These are phyloP conservation scores for Catocala nupta DNA, from an alignment of 2,888 invertebrate genomes.

Conservation along the genomic window DNA sequence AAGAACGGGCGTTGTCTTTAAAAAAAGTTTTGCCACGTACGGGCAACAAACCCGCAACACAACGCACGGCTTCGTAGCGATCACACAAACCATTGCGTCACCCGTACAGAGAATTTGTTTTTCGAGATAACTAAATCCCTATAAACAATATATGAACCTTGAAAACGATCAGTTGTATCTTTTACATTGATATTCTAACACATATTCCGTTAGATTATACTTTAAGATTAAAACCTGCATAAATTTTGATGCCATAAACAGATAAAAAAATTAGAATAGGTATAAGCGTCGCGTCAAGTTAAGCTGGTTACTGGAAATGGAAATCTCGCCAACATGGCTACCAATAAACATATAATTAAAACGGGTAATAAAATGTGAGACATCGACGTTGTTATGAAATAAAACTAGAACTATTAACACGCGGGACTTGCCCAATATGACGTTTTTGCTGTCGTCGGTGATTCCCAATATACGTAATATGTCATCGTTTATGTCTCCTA, in stretches of 20 bases:
- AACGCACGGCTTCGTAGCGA: no score
- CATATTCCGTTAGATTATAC: slow-evolving; percentile 18
- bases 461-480: slow-evolving; percentile 32
- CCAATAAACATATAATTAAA: slow-evolving; percentile 17
- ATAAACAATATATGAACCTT: no score
- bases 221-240: slow-evolving; percentile 2
- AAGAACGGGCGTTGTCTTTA: no score
- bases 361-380: slow-evolving; percentile 25
- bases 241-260: slow-evolving; percentile 9
- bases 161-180: neutral
- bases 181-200: neutral
- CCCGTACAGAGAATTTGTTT: no score
- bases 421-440: slow-evolving; percentile 39
- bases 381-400: slow-evolving; percentile 25
- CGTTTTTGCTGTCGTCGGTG: slow-evolving; percentile 30
- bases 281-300: neutral
- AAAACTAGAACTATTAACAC: slow-evolving; percentile 28
- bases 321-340: slow-evolving; percentile 20
- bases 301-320: slow-evolving; percentile 31
- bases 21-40: no score
- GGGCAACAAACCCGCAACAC: no score
- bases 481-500: neutral
- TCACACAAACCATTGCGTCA: no score
- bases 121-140: no score
- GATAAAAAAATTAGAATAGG: slow-evolving; percentile 4